Percentiles rank a stretch among this genome's conserved stretches.
Conservation (phyloP, 1,140 invertebrate genomes). For the Lucilia cuprina region DNA sequence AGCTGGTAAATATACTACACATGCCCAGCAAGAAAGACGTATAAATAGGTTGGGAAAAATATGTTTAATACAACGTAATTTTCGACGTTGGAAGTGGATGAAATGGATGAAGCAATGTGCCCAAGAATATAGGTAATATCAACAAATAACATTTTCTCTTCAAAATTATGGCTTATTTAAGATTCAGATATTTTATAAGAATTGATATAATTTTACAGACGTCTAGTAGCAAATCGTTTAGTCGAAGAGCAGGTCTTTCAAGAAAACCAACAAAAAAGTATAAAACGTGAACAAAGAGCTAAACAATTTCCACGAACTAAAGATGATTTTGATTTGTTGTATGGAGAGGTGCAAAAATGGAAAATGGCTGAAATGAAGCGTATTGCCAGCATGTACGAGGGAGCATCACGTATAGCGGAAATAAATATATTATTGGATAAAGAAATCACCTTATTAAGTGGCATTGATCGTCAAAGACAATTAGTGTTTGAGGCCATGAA, state of each 20-base stretch:
- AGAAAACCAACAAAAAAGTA: constrained; percentile 48
- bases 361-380: constrained; percentile 64
- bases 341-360: constrained; percentile 67
- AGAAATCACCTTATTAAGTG: constrained; percentile 68
- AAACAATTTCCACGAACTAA: constrained; percentile 66
- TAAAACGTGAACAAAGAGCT: constrained; percentile 61
- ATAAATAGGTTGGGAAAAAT: constrained; percentile 54
- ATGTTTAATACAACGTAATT: constrained; percentile 57
- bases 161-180: too few species aligned
- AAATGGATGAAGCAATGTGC: constrained; percentile 58
- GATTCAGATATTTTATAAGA: too few species aligned
- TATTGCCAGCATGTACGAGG: constrained; percentile 64
- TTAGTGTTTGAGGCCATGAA: constrained; percentile 57
- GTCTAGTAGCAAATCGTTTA: constrained; percentile 49
- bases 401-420: constrained; percentile 65
- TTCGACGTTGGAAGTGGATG: constrained; percentile 53
- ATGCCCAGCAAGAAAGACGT: constrained; percentile 50
- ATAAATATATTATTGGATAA: constrained; percentile 67
- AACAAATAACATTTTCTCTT: too few species aligned
- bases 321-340: constrained; percentile 69
- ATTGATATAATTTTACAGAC: constrained; percentile 38
- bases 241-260: constrained; percentile 47
- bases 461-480: constrained; percentile 64
- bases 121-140: constrained; percentile 58
- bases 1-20: constrained; percentile 55